phyloP scores from a whole-genome alignment of 2,797 vertebrate genomes.

The Sebastes vulpes region DNA sequence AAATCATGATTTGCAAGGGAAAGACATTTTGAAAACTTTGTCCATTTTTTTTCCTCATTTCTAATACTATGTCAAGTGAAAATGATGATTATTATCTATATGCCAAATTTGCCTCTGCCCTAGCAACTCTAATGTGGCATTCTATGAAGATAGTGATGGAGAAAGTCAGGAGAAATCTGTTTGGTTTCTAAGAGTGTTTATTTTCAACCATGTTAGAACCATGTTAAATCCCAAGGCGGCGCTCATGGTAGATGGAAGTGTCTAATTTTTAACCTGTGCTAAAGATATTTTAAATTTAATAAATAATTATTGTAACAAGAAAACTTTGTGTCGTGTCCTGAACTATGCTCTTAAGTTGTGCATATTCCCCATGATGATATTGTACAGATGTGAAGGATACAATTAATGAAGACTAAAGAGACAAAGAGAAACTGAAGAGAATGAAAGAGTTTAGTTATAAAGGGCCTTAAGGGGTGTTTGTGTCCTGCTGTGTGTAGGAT shows the following conservation, averaged over 20 bases:
- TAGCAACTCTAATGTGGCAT: slow-evolving; percentile 81
- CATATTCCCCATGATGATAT: background rate
- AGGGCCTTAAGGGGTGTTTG: slow-evolving; percentile 52
- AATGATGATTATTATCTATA: slow-evolving; percentile 46
- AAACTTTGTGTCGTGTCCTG: slow-evolving; percentile 50
- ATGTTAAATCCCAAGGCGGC: slow-evolving; percentile 80
- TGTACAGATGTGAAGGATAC: background rate
- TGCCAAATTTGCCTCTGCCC: slow-evolving; percentile 87
- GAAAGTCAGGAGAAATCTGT: slow-evolving; percentile 57
- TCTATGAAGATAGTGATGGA: slow-evolving; percentile 57
- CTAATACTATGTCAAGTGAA: slow-evolving; percentile 56
- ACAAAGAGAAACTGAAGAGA: background rate
- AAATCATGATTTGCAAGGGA: slow-evolving; percentile 53
- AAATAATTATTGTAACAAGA: slow-evolving; percentile 91
- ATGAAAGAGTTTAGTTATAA: slow-evolving; percentile 69
- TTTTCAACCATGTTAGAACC: slow-evolving; percentile 84
- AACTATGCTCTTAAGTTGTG: background rate
- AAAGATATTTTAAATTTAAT: slow-evolving; percentile 92
- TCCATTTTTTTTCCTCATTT: slow-evolving; percentile 27
- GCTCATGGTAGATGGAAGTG: slow-evolving; percentile 86
- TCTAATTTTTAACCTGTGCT: slow-evolving; percentile 90
- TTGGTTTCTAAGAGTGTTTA: slow-evolving; percentile 83
- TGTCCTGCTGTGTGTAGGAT: slow-evolving; percentile 1
- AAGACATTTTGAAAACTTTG: slow-evolving; percentile 41
- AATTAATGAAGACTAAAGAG: background rate